Base-by-base conservation (phyloP, 2,797 vertebrate genomes). In the Toxotes lorentzi region DNA sequence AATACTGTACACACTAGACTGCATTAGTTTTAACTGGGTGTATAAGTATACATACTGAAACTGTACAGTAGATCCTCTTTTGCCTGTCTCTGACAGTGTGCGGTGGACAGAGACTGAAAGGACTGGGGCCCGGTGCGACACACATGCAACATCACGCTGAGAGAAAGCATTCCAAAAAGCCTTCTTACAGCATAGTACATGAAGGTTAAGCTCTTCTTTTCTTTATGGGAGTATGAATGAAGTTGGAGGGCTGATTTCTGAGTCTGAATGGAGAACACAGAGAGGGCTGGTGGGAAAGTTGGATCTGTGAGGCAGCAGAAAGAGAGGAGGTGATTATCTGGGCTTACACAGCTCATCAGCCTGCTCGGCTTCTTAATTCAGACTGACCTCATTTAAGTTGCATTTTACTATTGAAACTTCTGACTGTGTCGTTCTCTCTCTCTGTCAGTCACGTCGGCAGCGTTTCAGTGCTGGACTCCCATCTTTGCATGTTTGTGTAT, bases 251-350 rank as follows among this genome's bases (percentile, higher is more conserved):
- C 45, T 56, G 60, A 70, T 66, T 56, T 73, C 23, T 27, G 27
- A 27, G 2, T 27, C 56, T 70, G 57, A 64, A 70, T 47, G 27
- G 54, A 35, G 48, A 59, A 40, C 43, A 70, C n/a, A 60, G 38
- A 60, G 30, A 45, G 38, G n/a, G 67, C 60, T 57, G 57, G 21
- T 78, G 51, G 70, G 70, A 75, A 61, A 50, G 60, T 64, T 45
- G 38, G n/a, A 43, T 70, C 16, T 51, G 30, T n/a, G 65, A 51
- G 57, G 56, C 47, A 53, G 70, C 57, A 70, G 68, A 72, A 14
- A 14, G 60, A 56, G 69, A 76, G 58, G 41, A 48, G 51, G 35
- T 66, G 76, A 85, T 76, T 76, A 79, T 72, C 19, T 45, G 35
- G 35, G 63, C 62, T 75, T 68, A 63, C 56, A 71, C 8, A 57